Evolutionary conservation across 2,797 vertebrate species (phyloP).

Genomic region (Sebastes itinus): DNA sequence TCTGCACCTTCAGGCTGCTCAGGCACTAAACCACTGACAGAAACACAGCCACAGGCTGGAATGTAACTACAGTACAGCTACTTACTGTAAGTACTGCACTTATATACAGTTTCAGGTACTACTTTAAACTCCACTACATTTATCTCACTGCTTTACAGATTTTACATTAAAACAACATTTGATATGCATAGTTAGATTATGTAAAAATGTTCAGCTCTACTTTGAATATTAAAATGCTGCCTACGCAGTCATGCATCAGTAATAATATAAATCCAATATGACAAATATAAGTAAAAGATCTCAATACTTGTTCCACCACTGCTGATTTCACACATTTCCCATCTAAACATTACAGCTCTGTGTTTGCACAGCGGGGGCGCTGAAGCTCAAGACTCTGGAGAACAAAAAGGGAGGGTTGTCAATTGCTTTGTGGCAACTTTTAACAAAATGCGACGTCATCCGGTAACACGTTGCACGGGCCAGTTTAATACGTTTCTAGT

Average conservation of each 20-base stretch:
- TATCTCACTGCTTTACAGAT: background rate
- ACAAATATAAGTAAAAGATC: too few relatives aligned
- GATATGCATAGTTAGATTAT: background rate
- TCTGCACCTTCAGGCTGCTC: conserved; percentile 3
- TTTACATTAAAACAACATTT: background rate
- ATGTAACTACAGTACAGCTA: background rate
- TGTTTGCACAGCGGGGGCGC: too few relatives aligned
- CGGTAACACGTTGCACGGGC: too few relatives aligned
- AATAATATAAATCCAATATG: too few relatives aligned
- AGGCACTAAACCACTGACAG: background rate
- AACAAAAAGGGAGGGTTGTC: background rate
- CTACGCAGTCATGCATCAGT: too few relatives aligned
- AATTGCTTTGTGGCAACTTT: background rate
- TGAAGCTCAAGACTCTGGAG: too few relatives aligned
- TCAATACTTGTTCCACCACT: too few relatives aligned
- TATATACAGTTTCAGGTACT: background rate
- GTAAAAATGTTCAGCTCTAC: background rate
- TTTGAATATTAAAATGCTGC: background rate
- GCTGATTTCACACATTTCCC: too few relatives aligned
- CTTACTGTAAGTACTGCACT: background rate
- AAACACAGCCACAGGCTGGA: background rate
- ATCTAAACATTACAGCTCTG: too few relatives aligned
- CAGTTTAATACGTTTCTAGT: too few relatives aligned
- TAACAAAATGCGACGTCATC: background rate
- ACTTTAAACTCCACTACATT: background rate